Evolutionary conservation across 2,797 vertebrate species (phyloP), one percentile per base, ranked within the genome.

Genomic region (Cyclura pinguis): DNA sequence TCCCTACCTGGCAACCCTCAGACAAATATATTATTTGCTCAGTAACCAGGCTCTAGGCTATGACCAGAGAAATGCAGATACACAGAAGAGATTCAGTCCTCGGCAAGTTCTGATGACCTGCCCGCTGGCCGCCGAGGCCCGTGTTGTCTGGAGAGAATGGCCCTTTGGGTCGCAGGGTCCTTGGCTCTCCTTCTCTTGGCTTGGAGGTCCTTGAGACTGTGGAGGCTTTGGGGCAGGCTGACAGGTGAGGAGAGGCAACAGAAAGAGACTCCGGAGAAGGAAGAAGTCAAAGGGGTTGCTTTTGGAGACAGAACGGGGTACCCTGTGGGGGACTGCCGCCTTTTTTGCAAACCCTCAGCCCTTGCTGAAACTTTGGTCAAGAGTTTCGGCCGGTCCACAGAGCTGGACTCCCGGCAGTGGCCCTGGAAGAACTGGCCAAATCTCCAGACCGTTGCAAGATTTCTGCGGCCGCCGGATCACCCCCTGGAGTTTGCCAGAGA

Each of bases 321-420:
- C 38, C 73, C 92, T 29, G 93, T 94, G 0, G 94, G 93, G 22
- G 76, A 59, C 3, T 97, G 96, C 94, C 95, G 92, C 67, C 93
- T 98, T 77, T 94, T 98, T 76, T 98, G 97, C 92, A 98, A 98
- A 95, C 96, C 97, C 88, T 98, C 98, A 0, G 97, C 98, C 0
- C 96, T 99, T 91, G 97, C 98, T 6, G 97, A 93, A 86, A 97
- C 98, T 94, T 95, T 99, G 88, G 95, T 96, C 86, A 96, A 91
- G 90, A 96, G 97, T 91, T 96, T 98, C 87, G 90, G 94, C 64
- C 95, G 93, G 8, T 97, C 98, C 0, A 67, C 88, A 0, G 92
- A 67, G 0, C 94, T 97, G 0, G 91, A 93, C 50, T 90, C 93
- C 16, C 93, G 94, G 0, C 38, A 0, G 12, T 97, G 97, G 97